phyloP scores from a whole-genome alignment of 1,140 invertebrate species.

The Chymomyza costata region DNA sequence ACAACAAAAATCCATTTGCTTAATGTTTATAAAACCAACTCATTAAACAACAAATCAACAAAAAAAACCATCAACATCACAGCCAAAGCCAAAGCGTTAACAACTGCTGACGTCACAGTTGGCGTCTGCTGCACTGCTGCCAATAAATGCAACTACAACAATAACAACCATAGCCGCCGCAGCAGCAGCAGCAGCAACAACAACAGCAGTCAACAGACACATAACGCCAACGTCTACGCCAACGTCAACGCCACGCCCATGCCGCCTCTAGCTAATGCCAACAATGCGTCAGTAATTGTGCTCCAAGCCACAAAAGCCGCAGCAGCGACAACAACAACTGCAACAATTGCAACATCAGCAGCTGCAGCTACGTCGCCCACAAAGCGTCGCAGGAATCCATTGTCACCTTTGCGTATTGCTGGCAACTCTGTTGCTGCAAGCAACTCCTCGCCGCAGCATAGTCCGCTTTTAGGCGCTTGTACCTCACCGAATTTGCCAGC shows the following conservation, averaged over 20 bases:
- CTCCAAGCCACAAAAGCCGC: constrained; percentile 36
- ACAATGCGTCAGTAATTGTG: constrained; percentile 52
- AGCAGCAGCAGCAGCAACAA: constrained; percentile 30
- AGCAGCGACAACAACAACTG: constrained; percentile 19
- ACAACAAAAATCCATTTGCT: no score
- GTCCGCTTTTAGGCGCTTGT: constrained; percentile 41
- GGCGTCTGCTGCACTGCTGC: constrained; percentile 23
- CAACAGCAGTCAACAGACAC: no score
- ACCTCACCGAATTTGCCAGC: constrained; percentile 52
- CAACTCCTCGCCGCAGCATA: constrained; percentile 21
- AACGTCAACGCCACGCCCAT: constrained; percentile 46
- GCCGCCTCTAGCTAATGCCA: constrained; percentile 17
- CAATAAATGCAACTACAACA: constrained; percentile 44
- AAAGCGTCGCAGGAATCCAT: constrained; percentile 58
- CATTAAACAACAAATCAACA: constrained; percentile 22
- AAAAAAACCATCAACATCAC: constrained; percentile 25
- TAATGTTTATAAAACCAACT: constrained; percentile 15
- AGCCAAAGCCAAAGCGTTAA: constrained; percentile 19
- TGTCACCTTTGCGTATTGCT: constrained; percentile 53
- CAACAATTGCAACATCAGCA: constrained; percentile 9
- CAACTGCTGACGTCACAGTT: neutral
- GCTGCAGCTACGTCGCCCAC: constrained; percentile 27
- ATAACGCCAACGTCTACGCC: constrained; percentile 59
- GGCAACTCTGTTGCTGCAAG: neutral
- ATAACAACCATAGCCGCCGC: constrained; percentile 20